Base-by-base conservation (phyloP, 1,140 invertebrate genomes). In the Drosophila bipectinata region DNA sequence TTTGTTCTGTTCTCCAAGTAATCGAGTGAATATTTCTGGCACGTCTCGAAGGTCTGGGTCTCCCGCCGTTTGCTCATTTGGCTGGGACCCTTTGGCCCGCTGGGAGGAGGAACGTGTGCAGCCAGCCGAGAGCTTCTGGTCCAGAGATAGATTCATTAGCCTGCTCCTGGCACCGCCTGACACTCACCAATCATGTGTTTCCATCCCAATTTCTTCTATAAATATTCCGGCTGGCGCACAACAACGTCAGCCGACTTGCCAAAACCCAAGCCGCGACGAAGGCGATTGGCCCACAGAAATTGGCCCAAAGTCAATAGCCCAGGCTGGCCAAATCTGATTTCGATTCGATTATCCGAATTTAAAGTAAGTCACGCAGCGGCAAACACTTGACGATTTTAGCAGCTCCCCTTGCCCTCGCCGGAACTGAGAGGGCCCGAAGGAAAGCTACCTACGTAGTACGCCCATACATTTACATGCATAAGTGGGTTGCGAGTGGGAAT, bases 301-400 rank as follows among this genome's bases (percentile, higher is more conserved):
- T 41, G 48, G 37, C 15, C 6, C 44, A 53, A 77, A 78, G 52
- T 58, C 63, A 71, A 78, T 41, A 63, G 48, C 58, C 73, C 8
- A 32, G 8, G 39, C 39, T 62, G 74, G 69, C 54, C 75, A 79
- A 79, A 82, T 72, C 79, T 83, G 78, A 83, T 88, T 88, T 76
- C 79, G 57, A 66, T 66, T 76, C 51, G 84, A 88, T 88, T 88
- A 62, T 79, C 57, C 75, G 63, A 89, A 88, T 88, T 88, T 79
- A 83, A 88, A 88, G 79, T 88, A 88, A 88, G 83, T 88, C 83
- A 88, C 83, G 83, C 75, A 87, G 58, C 48, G 49, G 64, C 77
- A 83, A 83, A 76, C 62, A 79, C 47, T 21, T 26, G 14, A 3
- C 26, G 72, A 75, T 87, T 85, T 85, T 85, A 87, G 82, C 81